These are phyloP conservation scores for Dysmachus trigonus DNA, from an alignment of 2,888 invertebrate genomes.

Conservation along the genomic window DNA sequence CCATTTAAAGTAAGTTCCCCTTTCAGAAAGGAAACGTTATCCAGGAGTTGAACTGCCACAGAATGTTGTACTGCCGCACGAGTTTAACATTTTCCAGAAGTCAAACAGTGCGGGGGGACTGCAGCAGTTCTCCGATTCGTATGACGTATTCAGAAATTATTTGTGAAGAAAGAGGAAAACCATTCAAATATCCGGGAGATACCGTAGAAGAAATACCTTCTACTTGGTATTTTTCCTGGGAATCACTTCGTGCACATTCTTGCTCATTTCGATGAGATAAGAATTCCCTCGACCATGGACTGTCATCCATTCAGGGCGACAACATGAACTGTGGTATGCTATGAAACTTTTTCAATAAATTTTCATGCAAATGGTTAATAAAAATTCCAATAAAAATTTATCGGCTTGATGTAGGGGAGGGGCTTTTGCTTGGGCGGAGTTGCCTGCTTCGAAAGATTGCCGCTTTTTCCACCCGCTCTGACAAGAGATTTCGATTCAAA, in stretches of 20 bases:
- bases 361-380: slow-evolving; percentile 38
- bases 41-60: neutral
- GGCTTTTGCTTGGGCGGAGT: neutral
- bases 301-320: neutral
- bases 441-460: neutral
- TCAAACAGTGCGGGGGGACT: neutral
- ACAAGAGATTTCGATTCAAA: slow-evolving; percentile 24
- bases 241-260: neutral
- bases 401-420: neutral
- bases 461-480: neutral
- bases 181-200: slow-evolving; percentile 1
- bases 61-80: neutral
- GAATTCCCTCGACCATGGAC: neutral
- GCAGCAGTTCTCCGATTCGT: neutral
- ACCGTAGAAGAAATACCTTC: neutral
- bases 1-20: neutral
- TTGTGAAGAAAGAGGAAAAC: neutral
- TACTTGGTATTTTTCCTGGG: neutral
- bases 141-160: neutral
- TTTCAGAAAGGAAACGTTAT: neutral
- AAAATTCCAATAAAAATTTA: slow-evolving; percentile 42
- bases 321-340: neutral
- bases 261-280: neutral
- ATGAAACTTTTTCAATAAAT: slow-evolving; percentile 31
- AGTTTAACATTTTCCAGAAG: neutral